Evolutionary conservation across 2,888 invertebrate species (phyloP).

Genomic region (Archips crataeganus): DNA sequence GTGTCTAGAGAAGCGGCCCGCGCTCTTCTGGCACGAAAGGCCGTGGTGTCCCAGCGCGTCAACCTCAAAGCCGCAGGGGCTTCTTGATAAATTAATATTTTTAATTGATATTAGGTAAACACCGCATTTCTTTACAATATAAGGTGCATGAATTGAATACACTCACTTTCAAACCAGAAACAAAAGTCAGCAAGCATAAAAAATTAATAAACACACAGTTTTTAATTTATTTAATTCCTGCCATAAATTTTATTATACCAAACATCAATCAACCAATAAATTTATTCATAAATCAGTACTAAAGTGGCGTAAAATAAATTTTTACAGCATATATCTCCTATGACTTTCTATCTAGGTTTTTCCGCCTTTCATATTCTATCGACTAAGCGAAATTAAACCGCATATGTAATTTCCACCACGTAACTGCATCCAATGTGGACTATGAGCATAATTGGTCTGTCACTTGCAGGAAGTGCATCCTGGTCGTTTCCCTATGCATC

Average conservation of each 20-base stretch:
- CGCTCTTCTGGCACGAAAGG: too few species aligned
- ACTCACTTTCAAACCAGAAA: too few species aligned
- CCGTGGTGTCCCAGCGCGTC: too few species aligned
- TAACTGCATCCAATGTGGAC: neutral
- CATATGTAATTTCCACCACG: neutral
- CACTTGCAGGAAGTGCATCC: slow-evolving; percentile 20
- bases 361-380: slow-evolving; percentile 10
- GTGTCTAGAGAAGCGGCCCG: too few species aligned
- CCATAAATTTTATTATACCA: neutral
- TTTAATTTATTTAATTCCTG: neutral
- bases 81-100: neutral
- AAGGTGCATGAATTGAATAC: too few species aligned
- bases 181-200: too few species aligned
- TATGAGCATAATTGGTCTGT: slow-evolving; percentile 19
- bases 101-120: too few species aligned
- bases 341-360: neutral
- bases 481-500: neutral
- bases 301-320: neutral
- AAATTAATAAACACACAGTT: neutral
- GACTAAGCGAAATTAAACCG: slow-evolving; percentile 1
- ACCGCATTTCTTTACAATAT: too few species aligned
- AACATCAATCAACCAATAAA: neutral
- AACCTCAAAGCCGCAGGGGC: too few species aligned
- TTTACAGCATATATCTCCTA: slow-evolving; percentile 1
- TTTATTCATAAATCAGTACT: neutral